Evolutionary conservation across 2,888 invertebrate species (phyloP).

Genomic region (Synanthedon myopaeformis): DNA sequence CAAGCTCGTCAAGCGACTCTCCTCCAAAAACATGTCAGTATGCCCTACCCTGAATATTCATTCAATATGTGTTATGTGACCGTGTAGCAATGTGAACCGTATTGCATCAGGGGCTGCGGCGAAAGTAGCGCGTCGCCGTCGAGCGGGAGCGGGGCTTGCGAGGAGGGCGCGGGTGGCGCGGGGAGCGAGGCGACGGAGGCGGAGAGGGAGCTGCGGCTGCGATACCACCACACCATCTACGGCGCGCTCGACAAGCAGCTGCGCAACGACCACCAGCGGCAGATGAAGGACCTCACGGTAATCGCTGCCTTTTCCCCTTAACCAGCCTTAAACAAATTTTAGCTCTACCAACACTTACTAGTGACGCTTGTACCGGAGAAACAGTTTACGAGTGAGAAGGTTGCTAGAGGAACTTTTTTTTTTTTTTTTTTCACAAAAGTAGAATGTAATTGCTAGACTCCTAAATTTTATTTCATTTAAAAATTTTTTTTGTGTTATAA

Average conservation of each 20-base stretch:
- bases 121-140: conserved; percentile 10
- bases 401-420: too few relatives aligned
- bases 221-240: conserved; percentile 85
- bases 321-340: too few relatives aligned
- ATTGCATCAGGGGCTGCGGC: conserved; percentile 11
- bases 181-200: conserved; percentile 22
- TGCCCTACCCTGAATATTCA: too few relatives aligned
- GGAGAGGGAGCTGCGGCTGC: conserved; percentile 76
- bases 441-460: too few relatives aligned
- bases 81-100: conserved; percentile 14
- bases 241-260: conserved; percentile 84
- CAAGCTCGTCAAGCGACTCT: conserved; percentile 80
- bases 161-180: conserved; percentile 16
- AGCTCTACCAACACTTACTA: too few relatives aligned
- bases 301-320: too few relatives aligned
- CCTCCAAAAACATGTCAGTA: conserved; percentile 83
- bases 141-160: conserved; percentile 7
- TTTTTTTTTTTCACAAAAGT: too few relatives aligned
- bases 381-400: too few relatives aligned
- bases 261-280: conserved; percentile 80
- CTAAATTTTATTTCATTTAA: too few relatives aligned
- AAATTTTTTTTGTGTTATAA: too few relatives aligned
- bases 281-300: conserved; percentile 81
- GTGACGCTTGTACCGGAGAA: too few relatives aligned
- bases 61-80: too few relatives aligned